Base-by-base conservation (phyloP, 1,140 invertebrate genomes). In the Trypoxylus dichotomus region DNA sequence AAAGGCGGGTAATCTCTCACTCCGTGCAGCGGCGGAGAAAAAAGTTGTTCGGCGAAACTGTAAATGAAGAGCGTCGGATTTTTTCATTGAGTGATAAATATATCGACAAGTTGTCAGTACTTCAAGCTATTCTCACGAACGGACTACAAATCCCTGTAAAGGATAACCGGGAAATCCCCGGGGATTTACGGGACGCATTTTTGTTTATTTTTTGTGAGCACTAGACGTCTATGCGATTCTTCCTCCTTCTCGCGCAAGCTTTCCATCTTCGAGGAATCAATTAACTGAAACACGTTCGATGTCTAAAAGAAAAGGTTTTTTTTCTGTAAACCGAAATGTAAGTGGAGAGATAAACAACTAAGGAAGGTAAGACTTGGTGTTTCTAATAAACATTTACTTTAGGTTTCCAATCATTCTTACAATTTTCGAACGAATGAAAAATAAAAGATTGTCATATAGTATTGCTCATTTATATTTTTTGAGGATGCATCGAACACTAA, bases 11-110 rank as follows among this genome's bases (percentile, higher is more conserved):
- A 68, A 68, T 68, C 24, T 15, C 24, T 24, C 60, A 68, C 2
- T 15, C 15, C 47, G 15, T 0, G 19, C 47, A 6, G 15, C 19
- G 19, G 60, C 5, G 27, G 7, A 15, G 27, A 68, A 68, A 68
- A 68, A 68, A 68, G 60, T 68, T 68, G 60, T 68, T 5, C 24
- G 6, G 60, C 7, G 60, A 68, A 68, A 27, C 60, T 68, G 60
- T 68, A 24, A 68, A 68, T 68, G 21, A 24, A 68, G 60, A 68
- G 60, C 15, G 60, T 68, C 60, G 60, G 60, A 24, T 29, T 25
- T 24, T n/a, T 68, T 68, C 60, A 68, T 68, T 68, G 60, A 68
- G 60, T 68, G 60, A 68, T 68, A 68, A 68, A 68, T 68, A 68
- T 68, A 68, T 68, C 60, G 60, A 68, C 60, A 68, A 68, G 60